Conservation (phyloP, 1,140 invertebrate genomes). For the Propsilocerus akamusi region DNA sequence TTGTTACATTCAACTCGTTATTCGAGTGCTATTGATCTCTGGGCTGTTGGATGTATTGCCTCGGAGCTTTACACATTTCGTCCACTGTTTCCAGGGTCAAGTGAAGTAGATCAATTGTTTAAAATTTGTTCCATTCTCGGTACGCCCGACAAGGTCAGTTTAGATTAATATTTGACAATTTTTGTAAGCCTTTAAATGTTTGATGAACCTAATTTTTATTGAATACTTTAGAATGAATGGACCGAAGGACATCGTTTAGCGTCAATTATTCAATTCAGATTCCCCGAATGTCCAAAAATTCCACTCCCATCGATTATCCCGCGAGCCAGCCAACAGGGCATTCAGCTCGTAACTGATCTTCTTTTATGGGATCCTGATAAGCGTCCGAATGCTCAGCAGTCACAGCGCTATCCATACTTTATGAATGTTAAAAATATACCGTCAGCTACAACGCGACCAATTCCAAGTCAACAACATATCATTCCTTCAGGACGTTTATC, state of each 20-base stretch:
- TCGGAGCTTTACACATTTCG: constrained; percentile 96
- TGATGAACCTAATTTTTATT: background rate
- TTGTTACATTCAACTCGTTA: constrained; percentile 89
- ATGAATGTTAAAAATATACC: constrained; percentile 34
- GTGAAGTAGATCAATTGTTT: constrained; percentile 97
- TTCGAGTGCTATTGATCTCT: constrained; percentile 94
- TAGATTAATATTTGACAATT: background rate
- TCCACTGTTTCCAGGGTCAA: constrained; percentile 91
- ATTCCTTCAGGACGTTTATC: constrained; percentile 19
- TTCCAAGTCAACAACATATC: constrained; percentile 18
- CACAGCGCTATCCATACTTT: constrained; percentile 68
- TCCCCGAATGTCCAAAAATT: constrained; percentile 70
- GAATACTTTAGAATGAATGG: constrained; percentile 62
- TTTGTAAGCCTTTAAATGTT: background rate
- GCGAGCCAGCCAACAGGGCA: constrained; percentile 63
- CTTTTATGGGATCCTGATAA: constrained; percentile 84
- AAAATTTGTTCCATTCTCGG: constrained; percentile 92
- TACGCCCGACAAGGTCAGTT: constrained; percentile 67
- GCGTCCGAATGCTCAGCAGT: constrained; percentile 76
- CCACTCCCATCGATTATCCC: constrained; percentile 65
- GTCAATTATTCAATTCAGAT: constrained; percentile 88
- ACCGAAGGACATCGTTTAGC: constrained; percentile 87
- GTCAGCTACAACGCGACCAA: constrained; percentile 14
- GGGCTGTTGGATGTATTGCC: constrained; percentile 96
- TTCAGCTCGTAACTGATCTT: constrained; percentile 73